Evolutionary conservation across 1,140 invertebrate species (phyloP).

Genomic region (Proales similis): DNA sequence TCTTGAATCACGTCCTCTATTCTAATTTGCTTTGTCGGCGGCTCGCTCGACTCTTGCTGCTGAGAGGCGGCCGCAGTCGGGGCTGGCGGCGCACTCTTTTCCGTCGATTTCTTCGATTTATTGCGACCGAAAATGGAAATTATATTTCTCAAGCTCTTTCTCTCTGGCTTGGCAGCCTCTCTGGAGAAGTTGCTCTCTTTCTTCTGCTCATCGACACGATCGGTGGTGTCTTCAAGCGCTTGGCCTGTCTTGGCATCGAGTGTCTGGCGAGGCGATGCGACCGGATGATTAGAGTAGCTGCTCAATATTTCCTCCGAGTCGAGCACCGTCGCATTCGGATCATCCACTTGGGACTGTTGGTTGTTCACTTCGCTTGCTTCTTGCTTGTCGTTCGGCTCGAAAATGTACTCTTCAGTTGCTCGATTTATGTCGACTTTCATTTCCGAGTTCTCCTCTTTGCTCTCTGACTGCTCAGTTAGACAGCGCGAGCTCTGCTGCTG

Average conservation of each 20-base stretch:
- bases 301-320: constrained; percentile 31
- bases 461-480: neutral
- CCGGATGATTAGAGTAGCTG: constrained; percentile 18
- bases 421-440: constrained; percentile 22
- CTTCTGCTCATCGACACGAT: neutral
- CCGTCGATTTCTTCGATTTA: too few relatives aligned
- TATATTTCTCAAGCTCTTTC: neutral
- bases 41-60: neutral
- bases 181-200: neutral
- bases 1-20: constrained; percentile 3
- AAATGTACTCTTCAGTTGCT: constrained; percentile 25
- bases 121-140: too few relatives aligned
- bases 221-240: neutral
- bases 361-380: constrained; percentile 2
- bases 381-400: neutral
- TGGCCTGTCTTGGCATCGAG: neutral
- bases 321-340: constrained; percentile 30
- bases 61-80: constrained; percentile 4
- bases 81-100: neutral
- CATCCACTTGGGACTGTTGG: neutral
- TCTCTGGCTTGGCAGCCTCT: neutral
- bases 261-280: constrained; percentile 17
- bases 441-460: neutral
- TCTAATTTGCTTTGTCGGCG: neutral
- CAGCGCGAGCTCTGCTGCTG: neutral